Percentiles rank a stretch among this genome's conserved stretches.
These are phyloP conservation scores for Sakesphorus luctuosus DNA, from an alignment of 2,113 vertebrate species.

Conservation along the genomic window DNA sequence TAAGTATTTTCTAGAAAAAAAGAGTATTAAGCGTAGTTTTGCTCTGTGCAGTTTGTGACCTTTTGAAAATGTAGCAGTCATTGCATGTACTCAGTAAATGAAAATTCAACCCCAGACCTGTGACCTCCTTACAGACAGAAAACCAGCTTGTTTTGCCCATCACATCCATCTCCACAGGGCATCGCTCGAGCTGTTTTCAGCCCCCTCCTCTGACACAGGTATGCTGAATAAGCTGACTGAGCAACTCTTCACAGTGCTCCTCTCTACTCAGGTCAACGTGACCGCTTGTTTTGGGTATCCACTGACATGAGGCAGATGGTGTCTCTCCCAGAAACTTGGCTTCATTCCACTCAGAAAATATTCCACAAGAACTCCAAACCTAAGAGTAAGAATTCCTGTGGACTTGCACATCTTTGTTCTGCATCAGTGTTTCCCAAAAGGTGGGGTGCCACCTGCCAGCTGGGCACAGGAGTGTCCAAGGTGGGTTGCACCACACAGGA, in stretches of 20 bases:
- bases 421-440: not conserved
- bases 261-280: not conserved
- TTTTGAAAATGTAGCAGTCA: not conserved
- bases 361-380: not conserved
- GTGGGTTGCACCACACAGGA: not conserved
- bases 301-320: accelerated
- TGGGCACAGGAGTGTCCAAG: not conserved
- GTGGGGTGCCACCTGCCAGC: not conserved
- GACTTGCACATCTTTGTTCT: not conserved
- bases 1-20: not conserved
- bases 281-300: not conserved
- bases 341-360: not conserved
- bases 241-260: not conserved
- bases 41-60: not conserved
- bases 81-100: not conserved
- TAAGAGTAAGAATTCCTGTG: not conserved
- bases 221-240: not conserved
- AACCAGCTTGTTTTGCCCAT: not conserved
- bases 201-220: not conserved
- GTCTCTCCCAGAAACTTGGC: not conserved
- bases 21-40: not conserved
- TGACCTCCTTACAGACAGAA: not conserved
- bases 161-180: not conserved
- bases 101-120: not conserved
- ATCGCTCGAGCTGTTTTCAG: not conserved